A percentile compares a stretch with the other conserved stretches of the same genome.
phyloP scores from a whole-genome alignment of 1,140 invertebrate genomes.

The Lepidurus arcticus region DNA sequence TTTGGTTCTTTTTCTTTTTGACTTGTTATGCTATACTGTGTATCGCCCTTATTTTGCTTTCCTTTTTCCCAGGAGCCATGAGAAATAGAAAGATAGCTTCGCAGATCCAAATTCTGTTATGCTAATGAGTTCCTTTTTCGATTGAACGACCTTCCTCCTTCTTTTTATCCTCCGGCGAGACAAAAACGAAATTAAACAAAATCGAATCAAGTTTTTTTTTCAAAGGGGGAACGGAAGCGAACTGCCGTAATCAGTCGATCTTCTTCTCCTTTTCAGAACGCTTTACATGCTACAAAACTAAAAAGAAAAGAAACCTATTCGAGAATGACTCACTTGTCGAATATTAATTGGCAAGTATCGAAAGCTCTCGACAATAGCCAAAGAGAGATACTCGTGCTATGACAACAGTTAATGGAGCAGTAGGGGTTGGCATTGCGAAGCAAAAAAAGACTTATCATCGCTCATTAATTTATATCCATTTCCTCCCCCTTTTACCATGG shows the following conservation, averaged over 20 bases:
- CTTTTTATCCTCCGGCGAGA: background rate
- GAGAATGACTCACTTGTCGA: background rate
- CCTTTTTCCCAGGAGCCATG: background rate
- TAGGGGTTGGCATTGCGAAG: background rate
- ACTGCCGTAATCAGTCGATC: background rate
- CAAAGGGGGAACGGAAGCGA: background rate
- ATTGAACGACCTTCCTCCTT: background rate
- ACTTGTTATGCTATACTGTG: no score
- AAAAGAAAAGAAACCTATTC: background rate
- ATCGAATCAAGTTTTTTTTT: background rate
- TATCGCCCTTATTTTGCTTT: no score
- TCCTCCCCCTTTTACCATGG: background rate
- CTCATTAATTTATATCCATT: background rate
- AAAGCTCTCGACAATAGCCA: background rate
- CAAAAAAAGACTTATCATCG: background rate
- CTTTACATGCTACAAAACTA: no score
- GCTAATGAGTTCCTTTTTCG: background rate
- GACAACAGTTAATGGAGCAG: background rate
- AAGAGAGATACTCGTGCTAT: background rate
- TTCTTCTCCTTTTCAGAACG: background rate
- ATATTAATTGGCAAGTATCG: constrained; percentile 15
- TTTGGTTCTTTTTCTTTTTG: background rate
- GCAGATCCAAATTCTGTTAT: background rate
- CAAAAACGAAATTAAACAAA: background rate
- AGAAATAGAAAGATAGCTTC: constrained; percentile 1